These are phyloP conservation scores for Capitulum mitella DNA, from an alignment of 2,888 invertebrate genomes.

Conservation along the genomic window DNA sequence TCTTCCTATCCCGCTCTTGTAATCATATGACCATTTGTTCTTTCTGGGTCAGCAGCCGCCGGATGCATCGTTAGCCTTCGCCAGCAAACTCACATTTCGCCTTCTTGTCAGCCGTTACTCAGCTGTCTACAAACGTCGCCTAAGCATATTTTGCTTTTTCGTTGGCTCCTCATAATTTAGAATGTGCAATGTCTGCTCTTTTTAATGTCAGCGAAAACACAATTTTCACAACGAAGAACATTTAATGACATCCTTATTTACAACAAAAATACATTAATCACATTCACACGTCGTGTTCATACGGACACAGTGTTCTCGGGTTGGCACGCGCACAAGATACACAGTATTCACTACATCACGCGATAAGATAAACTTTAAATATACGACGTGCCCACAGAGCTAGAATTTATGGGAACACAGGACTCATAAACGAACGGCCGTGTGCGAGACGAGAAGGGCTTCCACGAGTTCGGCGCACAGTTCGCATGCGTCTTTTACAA, in stretches of 20 bases:
- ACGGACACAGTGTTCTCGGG: background rate
- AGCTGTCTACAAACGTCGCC: too few relatives aligned
- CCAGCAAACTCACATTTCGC: too few relatives aligned
- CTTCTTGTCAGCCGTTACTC: too few relatives aligned
- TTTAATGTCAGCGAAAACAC: background rate
- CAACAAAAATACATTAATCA: constrained; percentile 25
- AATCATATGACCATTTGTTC: too few relatives aligned
- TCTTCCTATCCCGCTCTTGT: too few relatives aligned
- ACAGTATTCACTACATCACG: background rate
- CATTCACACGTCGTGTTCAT: constrained; percentile 2
- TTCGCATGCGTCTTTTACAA: background rate
- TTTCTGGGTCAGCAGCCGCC: too few relatives aligned
- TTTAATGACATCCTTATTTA: constrained; percentile 23
- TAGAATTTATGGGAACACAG: background rate
- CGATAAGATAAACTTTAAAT: constrained; percentile 20
- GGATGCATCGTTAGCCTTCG: too few relatives aligned
- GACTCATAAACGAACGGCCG: background rate
- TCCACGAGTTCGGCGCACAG: background rate
- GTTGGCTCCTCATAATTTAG: too few relatives aligned
- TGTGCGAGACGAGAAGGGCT: background rate
- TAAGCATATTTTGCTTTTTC: too few relatives aligned
- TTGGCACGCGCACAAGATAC: constrained; percentile 3
- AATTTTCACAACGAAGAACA: constrained; percentile 3
- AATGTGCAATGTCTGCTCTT: too few relatives aligned
- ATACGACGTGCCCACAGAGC: background rate